Percentiles rank a stretch among this genome's conserved stretches.
Evolutionary conservation across 30 jellyfish, hydroid and myxozoan genomes (phyloP).

Genomic region (Hydractinia echinata): DNA sequence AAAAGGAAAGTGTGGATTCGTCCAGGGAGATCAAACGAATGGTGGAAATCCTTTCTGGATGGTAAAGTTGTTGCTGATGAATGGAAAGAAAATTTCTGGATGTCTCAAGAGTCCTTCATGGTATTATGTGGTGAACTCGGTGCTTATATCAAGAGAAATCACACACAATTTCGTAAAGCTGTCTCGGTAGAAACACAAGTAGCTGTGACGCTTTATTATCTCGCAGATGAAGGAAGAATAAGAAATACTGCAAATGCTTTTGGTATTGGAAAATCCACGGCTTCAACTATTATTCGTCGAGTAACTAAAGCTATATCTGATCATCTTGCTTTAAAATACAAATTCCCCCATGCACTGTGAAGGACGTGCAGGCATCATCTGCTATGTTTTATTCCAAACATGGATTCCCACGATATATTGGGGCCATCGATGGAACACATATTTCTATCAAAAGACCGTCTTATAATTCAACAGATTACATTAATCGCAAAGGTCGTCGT

Average conservation of each 20-base stretch:
- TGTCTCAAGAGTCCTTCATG: neutral
- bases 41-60: no score
- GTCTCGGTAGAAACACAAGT: slow-evolving; percentile 20
- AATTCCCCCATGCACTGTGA: slow-evolving; percentile 29
- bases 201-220: slow-evolving; percentile 34
- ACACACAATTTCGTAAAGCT: neutral
- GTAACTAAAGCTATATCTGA: slow-evolving; percentile 25
- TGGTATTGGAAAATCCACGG: slow-evolving; percentile 36
- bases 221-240: slow-evolving; percentile 31
- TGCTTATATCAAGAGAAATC: neutral
- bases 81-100: no score
- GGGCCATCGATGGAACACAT: no score
- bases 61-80: no score
- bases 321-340: slow-evolving; percentile 40
- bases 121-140: neutral
- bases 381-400: no score
- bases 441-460: no score
- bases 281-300: slow-evolving; percentile 17
- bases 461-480: no score
- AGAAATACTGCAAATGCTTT: slow-evolving; percentile 32
- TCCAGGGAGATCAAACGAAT: no score
- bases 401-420: no score
- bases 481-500: slow-evolving; percentile 23
- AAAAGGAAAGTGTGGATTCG: no score
- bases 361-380: slow-evolving; percentile 11